A percentile compares a stretch with the other conserved stretches of the same genome.
These are phyloP conservation scores for Vollenhovia emeryi DNA, from an alignment of 1,140 invertebrate species.

Conservation along the genomic window DNA sequence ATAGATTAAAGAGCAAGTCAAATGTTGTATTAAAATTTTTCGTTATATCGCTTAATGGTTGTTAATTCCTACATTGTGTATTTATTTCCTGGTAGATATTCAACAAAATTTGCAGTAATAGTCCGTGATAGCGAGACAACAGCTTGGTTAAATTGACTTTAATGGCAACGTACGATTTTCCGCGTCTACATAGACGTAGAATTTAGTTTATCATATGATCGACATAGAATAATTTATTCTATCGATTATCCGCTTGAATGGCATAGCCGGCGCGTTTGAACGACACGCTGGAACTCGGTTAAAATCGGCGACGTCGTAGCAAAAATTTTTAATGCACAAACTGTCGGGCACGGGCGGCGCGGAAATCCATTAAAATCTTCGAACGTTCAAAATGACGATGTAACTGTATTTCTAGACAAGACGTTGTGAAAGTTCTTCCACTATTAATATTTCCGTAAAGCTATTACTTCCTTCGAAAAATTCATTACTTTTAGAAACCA, in stretches of 20 bases:
- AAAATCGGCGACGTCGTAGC: conserved; percentile 31
- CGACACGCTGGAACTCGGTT: conserved; percentile 35
- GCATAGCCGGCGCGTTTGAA: conserved; percentile 8
- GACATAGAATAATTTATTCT: conserved; percentile 52
- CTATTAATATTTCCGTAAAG: conserved; percentile 21
- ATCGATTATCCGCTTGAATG: conserved; percentile 47
- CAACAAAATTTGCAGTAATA: background rate
- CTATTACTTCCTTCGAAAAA: background rate
- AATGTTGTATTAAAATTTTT: background rate
- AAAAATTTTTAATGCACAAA: conserved; percentile 47
- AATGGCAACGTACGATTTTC: background rate
- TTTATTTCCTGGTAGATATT: background rate
- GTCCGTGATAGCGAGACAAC: background rate
- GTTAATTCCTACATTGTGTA: background rate
- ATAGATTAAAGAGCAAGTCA: background rate
- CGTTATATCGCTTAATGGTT: background rate
- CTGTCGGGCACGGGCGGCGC: conserved; percentile 6
- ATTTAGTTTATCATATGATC: conserved; percentile 38
- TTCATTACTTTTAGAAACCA: background rate
- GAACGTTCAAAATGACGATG: conserved; percentile 17
- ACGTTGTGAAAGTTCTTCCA: background rate
- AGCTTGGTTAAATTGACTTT: conserved; percentile 6
- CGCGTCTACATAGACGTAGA: background rate
- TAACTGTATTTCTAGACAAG: conserved; percentile 37
- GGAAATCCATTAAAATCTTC: conserved; percentile 52